These are phyloP conservation scores for Melanotaenia maccullochi DNA, from an alignment of 2,797 vertebrate genomes.

Conservation along the genomic window DNA sequence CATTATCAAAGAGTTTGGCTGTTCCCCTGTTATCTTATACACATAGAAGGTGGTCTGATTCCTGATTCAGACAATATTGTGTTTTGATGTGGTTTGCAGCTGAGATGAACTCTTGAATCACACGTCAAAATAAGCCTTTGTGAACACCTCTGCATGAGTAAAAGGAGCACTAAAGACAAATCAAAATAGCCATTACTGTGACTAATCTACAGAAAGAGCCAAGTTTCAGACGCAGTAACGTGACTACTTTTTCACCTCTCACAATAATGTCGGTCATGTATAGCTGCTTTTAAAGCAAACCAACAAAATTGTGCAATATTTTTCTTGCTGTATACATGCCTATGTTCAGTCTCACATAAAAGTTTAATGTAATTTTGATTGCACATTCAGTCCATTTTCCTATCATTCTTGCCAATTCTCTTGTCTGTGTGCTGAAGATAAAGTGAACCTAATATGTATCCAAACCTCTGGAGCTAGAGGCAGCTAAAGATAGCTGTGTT, in stretches of 20 bases:
- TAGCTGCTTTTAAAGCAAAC: slow-evolving; percentile 6
- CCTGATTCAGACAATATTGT: slow-evolving; percentile 13
- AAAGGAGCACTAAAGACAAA: slow-evolving; percentile 22
- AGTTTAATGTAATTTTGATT: slow-evolving; percentile 40
- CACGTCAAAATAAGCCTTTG: slow-evolving; percentile 5
- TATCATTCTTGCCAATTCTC: slow-evolving; percentile 5
- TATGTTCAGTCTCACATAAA: slow-evolving; percentile 30
- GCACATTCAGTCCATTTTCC: slow-evolving; percentile 28
- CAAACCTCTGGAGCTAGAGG: slow-evolving; percentile 55
- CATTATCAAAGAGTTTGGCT: slow-evolving; percentile 34
- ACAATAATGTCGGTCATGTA: slow-evolving; percentile 18
- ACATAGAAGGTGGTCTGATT: slow-evolving; percentile 6
- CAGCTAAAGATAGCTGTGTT: slow-evolving; percentile 58
- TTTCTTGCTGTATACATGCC: slow-evolving; percentile 18
- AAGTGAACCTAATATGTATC: slow-evolving; percentile 39
- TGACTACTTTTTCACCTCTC: slow-evolving; percentile 8
- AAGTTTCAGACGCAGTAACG: slow-evolving; percentile 28
- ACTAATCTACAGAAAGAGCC: slow-evolving; percentile 7
- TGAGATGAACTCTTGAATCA: slow-evolving; percentile 5
- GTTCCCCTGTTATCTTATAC: background rate
- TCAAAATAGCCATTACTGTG: background rate
- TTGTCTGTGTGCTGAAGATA: slow-evolving; percentile 30
- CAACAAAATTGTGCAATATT: slow-evolving; percentile 12
- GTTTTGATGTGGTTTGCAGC: slow-evolving; percentile 21
- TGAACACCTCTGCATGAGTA: slow-evolving; percentile 14